Evolutionary conservation across 2,113 vertebrate genomes (phyloP), one percentile per base, ranked within the genome.

Genomic region (Chlorodrepanis virens): DNA sequence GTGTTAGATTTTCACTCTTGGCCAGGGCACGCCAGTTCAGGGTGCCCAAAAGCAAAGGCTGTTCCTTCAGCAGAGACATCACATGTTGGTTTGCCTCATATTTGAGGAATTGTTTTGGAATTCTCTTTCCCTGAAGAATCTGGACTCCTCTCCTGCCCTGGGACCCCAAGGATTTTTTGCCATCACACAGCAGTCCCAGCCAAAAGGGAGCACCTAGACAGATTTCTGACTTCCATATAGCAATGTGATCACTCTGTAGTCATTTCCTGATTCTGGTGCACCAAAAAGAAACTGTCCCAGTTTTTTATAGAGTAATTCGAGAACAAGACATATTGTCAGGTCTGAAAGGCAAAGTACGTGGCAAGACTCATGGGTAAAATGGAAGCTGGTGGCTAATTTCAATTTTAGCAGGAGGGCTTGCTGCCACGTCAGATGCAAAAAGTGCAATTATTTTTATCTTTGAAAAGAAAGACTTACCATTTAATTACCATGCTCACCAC

Each of bases 351-450:
- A 84, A 64, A 95, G 37, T 24, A 68, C 2, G 25, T 18, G 63
- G 57, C 65, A 89, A 94, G 57, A 82, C 60, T 85, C 39, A 64
- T 28, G 45, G 40, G 70, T 39, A 81, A 57, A 33, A 90, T 17
- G 72, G 61, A 89, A 86, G 44, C 68, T 64, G 28, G 47, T 56
- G 60, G 89, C 60, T 69, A 63, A 77, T 80, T 93, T 91, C 89
- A 5, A 15, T 44, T 60, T 76, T 54, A 95, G 53, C 25, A 89
- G 78, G 89, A 93, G 6, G 31, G 15, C 50, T 94, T 90, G 37
- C 71, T 94, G 83, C 71, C 91, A 11, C 21, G 56, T 69, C 19
- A 25, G 92, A 94, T 89, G 74, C 84, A 95, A 57, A 87, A 85
- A 61, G 13, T 17, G 64, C 6, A 45, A 50, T 80, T 80, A 15